Evolutionary conservation across 1,140 invertebrate genomes (phyloP).

Genomic region (Bombus pascuorum): DNA sequence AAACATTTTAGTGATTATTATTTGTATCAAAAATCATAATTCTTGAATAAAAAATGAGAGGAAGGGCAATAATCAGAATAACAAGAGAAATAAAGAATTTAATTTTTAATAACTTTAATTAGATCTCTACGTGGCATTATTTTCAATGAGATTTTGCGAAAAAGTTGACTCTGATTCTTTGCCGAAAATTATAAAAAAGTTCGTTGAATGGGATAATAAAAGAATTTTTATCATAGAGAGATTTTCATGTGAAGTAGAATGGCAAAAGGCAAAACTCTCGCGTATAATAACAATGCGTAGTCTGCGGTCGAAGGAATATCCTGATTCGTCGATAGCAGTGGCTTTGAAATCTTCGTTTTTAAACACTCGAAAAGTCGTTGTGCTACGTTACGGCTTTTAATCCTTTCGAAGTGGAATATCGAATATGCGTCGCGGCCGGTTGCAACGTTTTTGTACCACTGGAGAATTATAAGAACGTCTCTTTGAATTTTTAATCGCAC

Average conservation of each 20-base stretch:
- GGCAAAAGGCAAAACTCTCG: too few species aligned
- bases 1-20: too few species aligned
- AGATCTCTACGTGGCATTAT: background rate
- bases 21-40: background rate
- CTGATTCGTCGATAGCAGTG: background rate
- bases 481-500: background rate
- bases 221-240: background rate
- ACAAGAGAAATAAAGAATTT: background rate
- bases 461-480: background rate
- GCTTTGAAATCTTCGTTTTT: constrained; percentile 32
- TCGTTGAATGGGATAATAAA: background rate
- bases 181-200: background rate
- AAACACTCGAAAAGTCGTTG: constrained; percentile 10
- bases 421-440: background rate
- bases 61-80: background rate
- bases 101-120: background rate
- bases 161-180: background rate
- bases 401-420: constrained; percentile 17
- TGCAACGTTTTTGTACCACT: background rate
- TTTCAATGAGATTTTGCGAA: background rate
- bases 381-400: constrained; percentile 10
- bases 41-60: background rate
- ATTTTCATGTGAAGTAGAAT: background rate
- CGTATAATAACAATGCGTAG: constrained; percentile 3
- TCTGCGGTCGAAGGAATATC: background rate